phyloP scores from a whole-genome alignment of 1,140 invertebrate species.

The Lepidostoma basale region DNA sequence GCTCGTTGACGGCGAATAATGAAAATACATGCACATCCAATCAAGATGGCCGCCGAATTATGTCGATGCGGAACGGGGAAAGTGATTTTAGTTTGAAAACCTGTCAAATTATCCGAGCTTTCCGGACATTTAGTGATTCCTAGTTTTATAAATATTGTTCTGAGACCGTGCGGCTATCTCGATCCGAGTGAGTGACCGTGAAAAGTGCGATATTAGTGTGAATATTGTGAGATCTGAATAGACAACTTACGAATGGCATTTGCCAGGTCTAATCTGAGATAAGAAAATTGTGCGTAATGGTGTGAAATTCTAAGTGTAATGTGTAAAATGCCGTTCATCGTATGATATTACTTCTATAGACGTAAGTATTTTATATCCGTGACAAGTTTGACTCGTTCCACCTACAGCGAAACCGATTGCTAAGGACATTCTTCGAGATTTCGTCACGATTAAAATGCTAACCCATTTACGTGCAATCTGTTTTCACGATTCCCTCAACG shows the following conservation, averaged over 20 bases:
- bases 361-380: slow-evolving; percentile 24
- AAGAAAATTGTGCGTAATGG: slow-evolving; percentile 36
- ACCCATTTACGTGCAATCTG: slow-evolving; percentile 32
- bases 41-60: slow-evolving; percentile 40
- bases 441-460: slow-evolving; percentile 33
- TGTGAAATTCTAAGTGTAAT: slow-evolving; percentile 29
- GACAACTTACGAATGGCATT: slow-evolving; percentile 37
- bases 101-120: slow-evolving; percentile 34
- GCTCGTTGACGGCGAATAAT: slow-evolving; percentile 14
- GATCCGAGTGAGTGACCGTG: slow-evolving; percentile 10
- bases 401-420: slow-evolving; percentile 11
- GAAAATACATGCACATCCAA: slow-evolving; percentile 39
- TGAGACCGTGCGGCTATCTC: not conserved
- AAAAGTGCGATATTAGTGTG: slow-evolving; percentile 24
- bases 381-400: slow-evolving; percentile 11
- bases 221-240: slow-evolving; percentile 34
- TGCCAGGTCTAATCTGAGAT: slow-evolving; percentile 35
- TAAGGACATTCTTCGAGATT: slow-evolving; percentile 15
- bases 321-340: slow-evolving; percentile 28
- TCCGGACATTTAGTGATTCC: slow-evolving; percentile 23
- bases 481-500: slow-evolving; percentile 15
- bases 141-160: slow-evolving; percentile 26
- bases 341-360: slow-evolving; percentile 34
- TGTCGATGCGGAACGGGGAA: slow-evolving; percentile 39
- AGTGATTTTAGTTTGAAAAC: slow-evolving; percentile 32